Conservation (phyloP, 2,113 vertebrate genomes). For the Xenopus borealis region DNA sequence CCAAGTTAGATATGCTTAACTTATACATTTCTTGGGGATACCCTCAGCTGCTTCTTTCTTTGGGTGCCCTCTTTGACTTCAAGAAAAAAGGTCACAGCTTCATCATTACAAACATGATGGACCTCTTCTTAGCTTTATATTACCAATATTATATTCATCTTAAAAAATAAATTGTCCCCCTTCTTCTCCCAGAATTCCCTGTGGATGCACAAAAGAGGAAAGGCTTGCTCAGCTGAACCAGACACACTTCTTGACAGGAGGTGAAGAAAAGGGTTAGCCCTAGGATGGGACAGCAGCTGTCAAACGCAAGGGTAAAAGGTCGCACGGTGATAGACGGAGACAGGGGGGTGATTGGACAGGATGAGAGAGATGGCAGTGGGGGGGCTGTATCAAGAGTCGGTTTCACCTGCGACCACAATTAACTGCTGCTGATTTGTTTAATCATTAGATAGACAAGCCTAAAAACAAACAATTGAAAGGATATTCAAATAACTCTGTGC, state of each 20-base stretch:
- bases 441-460: neutral
- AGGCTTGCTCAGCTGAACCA: slow-evolving; percentile 28
- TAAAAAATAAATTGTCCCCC: slow-evolving; percentile 22
- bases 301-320: slow-evolving; percentile 13
- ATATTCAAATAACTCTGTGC: neutral
- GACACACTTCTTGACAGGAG: slow-evolving; percentile 19
- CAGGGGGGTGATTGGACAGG: neutral
- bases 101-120: neutral
- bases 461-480: slow-evolving; percentile 3
- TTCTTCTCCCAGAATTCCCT: slow-evolving; percentile 21
- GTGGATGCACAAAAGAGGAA: slow-evolving; percentile 21
- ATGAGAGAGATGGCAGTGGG: neutral
- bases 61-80: too few relatives aligned
- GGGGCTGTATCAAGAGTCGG: neutral
- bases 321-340: neutral
- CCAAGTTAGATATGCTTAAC: too few relatives aligned
- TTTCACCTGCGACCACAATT: neutral
- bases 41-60: too few relatives aligned
- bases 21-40: too few relatives aligned
- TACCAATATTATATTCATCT: slow-evolving; percentile 19
- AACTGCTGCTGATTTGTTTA: neutral
- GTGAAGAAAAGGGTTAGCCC: slow-evolving; percentile 4
- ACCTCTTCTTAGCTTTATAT: slow-evolving; percentile 21
- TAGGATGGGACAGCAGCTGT: slow-evolving; percentile 22
- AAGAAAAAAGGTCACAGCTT: too few relatives aligned